phyloP scores from a whole-genome alignment of 1,140 invertebrate genomes.

The Octopus bimaculoides region DNA sequence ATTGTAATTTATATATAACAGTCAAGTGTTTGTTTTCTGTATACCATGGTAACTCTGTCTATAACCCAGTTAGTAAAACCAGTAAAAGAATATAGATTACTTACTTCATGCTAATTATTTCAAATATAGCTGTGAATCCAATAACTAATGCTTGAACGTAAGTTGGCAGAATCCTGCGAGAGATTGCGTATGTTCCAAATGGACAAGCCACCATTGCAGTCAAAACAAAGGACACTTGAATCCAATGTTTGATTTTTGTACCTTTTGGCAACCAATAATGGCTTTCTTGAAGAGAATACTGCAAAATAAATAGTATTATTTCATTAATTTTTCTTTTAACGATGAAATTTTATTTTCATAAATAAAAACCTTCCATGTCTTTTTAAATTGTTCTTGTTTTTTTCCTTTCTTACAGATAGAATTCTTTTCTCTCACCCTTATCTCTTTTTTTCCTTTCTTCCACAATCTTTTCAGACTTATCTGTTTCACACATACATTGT shows the following conservation, averaged over 20 bases:
- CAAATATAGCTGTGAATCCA: neutral
- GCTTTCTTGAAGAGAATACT: conserved; percentile 6
- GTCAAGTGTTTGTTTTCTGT: neutral
- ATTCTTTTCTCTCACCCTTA: too few species aligned
- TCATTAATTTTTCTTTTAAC: too few species aligned
- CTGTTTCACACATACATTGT: too few species aligned
- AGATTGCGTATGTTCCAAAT: neutral
- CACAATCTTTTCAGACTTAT: too few species aligned
- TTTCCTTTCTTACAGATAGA: too few species aligned
- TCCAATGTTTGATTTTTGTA: neutral
- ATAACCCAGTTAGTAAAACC: neutral
- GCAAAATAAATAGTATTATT: neutral
- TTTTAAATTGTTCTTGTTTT: too few species aligned
- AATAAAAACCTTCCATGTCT: too few species aligned
- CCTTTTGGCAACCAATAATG: conserved; percentile 9
- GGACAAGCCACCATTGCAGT: neutral
- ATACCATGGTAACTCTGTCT: neutral
- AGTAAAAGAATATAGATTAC: neutral
- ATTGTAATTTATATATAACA: neutral
- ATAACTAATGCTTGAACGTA: neutral
- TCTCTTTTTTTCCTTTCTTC: too few species aligned
- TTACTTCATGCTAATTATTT: conserved; percentile 8
- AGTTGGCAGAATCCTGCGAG: neutral
- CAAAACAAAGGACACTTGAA: neutral
- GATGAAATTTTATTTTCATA: too few species aligned